Evolutionary conservation across 2,888 invertebrate species (phyloP), one percentile per base, ranked within the genome.

Genomic region (Oligia latruncula): DNA sequence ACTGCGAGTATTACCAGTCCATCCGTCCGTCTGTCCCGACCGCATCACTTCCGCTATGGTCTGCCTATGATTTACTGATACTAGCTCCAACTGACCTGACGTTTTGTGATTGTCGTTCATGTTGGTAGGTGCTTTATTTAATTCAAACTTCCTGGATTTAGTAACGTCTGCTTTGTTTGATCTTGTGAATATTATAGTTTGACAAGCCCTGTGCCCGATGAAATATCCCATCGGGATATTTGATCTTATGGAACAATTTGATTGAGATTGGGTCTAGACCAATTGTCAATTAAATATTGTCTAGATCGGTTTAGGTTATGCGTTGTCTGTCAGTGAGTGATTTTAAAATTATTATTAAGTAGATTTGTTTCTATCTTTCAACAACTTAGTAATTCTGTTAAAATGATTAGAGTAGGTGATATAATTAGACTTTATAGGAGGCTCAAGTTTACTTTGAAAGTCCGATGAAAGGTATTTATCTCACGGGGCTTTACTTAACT

Each of bases 31-130:
- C 49, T 71, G 74, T 73, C 4, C 46, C 43, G 62, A 85, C 87
- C 88, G 66, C 87, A 72, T 71, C 62, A 60, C 79, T 87, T 87
- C 88, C 88, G 88, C 43, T 85, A 83, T 62, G 87, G 87, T 85
- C 55, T 15, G 66, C 58, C 62, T 78, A 78, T 87, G 73, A 80
- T 88, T 82, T 73, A 85, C 70, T 84, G 74, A 71, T 82, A 73
- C 75, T 67, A 40, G 71, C 49, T 68, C 65, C 35, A 71, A 80
- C 72, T 77, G 77, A 80, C 46, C 70, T 77, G 77, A 80, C 46
- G 74, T 70, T 72, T 29, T 76, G 71, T 75, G 58, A 73, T 35
- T 75, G 46, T 35, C n/a, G 60, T 68, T 60, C 58, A 71, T 83
- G 29, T 66, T 29, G 40, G 64, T 73, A 35, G 8, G 6, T 73